Conservation (phyloP, 2,113 vertebrate genomes). For the Ammospiza caudacuta region DNA sequence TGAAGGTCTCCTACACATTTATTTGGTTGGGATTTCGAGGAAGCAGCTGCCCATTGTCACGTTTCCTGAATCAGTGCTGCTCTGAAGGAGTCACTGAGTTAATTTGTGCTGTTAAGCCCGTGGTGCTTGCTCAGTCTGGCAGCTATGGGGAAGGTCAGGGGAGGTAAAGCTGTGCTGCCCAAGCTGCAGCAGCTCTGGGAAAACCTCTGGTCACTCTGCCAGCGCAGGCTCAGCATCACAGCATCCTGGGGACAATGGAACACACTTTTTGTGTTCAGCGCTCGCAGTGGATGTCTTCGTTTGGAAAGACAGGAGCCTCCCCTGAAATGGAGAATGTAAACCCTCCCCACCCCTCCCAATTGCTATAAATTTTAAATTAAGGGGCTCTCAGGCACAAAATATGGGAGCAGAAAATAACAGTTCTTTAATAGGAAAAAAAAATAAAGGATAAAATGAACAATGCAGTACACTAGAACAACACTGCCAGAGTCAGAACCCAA, state of each 20-base stretch:
- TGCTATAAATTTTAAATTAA: too few relatives aligned
- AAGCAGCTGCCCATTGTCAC: not conserved
- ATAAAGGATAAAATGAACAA: too few relatives aligned
- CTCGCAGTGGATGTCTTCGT: not conserved
- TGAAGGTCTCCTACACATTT: not conserved
- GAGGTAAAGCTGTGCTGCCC: slow-evolving; percentile 35
- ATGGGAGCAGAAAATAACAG: too few relatives aligned
- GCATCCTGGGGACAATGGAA: slow-evolving; percentile 35
- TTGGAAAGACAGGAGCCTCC: too few relatives aligned
- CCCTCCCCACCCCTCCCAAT: too few relatives aligned
- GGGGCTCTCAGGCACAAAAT: too few relatives aligned
- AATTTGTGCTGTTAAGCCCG: slow-evolving; percentile 38
- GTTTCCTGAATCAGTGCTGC: slow-evolving; percentile 13
- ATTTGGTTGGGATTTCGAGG: not conserved
- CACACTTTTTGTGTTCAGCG: not conserved
- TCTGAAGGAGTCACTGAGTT: slow-evolving; percentile 41
- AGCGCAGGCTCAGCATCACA: not conserved
- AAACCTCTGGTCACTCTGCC: slow-evolving; percentile 4
- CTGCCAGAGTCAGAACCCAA: too few relatives aligned
- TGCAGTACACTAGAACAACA: too few relatives aligned
- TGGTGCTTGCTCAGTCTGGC: slow-evolving; percentile 4
- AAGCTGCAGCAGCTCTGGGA: slow-evolving; percentile 35
- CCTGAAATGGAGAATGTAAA: too few relatives aligned
- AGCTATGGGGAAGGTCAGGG: slow-evolving; percentile 1
- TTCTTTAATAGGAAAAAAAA: too few relatives aligned